Evolutionary conservation across 2,888 invertebrate genomes (phyloP).

Genomic region (Tachina lurida): DNA sequence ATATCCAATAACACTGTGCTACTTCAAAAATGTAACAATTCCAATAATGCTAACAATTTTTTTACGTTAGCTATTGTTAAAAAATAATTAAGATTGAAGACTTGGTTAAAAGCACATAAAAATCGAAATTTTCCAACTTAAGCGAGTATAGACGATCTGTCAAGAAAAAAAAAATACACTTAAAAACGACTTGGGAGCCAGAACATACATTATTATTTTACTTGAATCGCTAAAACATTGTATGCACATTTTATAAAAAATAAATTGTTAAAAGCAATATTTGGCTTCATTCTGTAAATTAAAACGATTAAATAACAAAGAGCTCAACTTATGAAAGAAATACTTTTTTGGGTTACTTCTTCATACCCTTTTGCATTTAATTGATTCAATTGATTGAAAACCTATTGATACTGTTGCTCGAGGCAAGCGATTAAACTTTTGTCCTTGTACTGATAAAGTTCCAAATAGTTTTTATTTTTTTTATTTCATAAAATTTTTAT

Average conservation of each 20-base stretch:
- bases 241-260: neutral
- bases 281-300: neutral
- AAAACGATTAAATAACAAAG: neutral
- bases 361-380: neutral
- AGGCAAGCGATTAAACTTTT: conserved; percentile 27
- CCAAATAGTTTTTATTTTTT: neutral
- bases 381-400: conserved; percentile 18
- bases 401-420: neutral
- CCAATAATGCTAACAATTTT: too few relatives aligned
- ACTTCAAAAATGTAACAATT: too few relatives aligned
- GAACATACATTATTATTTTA: too few relatives aligned
- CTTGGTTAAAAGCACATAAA: too few relatives aligned
- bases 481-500: neutral
- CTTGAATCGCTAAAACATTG: too few relatives aligned
- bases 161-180: too few relatives aligned
- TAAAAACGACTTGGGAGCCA: too few relatives aligned
- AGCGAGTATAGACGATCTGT: too few relatives aligned
- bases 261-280: neutral
- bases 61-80: too few relatives aligned
- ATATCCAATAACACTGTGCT: too few relatives aligned
- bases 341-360: neutral
- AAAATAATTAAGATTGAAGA: too few relatives aligned
- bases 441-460: neutral
- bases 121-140: too few relatives aligned
- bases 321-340: neutral